Evolutionary conservation across 1,140 invertebrate species (phyloP), one percentile per base, ranked within the genome.

Genomic region (Oppia nitens): DNA sequence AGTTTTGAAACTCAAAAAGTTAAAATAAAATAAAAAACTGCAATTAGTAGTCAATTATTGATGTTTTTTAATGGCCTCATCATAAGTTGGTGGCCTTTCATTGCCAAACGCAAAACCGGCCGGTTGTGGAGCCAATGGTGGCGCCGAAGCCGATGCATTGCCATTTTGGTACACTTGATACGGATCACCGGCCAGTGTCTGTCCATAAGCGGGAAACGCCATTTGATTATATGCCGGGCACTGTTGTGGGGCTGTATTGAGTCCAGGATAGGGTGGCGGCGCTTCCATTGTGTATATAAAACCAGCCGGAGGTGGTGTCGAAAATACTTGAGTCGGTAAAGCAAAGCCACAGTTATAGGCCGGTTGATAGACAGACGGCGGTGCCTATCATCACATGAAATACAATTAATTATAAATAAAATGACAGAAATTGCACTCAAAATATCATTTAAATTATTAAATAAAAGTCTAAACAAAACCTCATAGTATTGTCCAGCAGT

Each of bases 211-310:
- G 6, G 49, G 49, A n/a, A 28, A 28, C 14, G 49, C 49, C n/a
- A n/a, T n/a, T 20, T 51, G 49, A 9, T 4, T 4, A 51, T 51
- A 51, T 9, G 49, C 49, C 4, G 6, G 6, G n/a, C n/a, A 14
- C 47, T 17, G 45, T 57, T 27, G 55, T 17, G 28, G 25, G 21
- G 17, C 17, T 32, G 53, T n/a, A 58, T 74, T 77, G 63, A 94
- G 83, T 48, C 90, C 91, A 49, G 90, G 89, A 74, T 96, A 96
- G 0, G 92, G 91, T 57, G 91, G 91, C n/a, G 92, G 91, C 67
- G 81, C 85, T 67, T 88, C 84, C 9, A 83, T 87, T 78, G 90
- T 87, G 67, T 81, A 97, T 3, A 97, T 89, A 48, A 81, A 66
- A 66, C 69, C 73, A 83, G 81, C 75, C 71, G 82, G 81, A 45